These are phyloP conservation scores for Drosophila bifasciata DNA, from an alignment of 1,140 invertebrate species.

Conservation along the genomic window DNA sequence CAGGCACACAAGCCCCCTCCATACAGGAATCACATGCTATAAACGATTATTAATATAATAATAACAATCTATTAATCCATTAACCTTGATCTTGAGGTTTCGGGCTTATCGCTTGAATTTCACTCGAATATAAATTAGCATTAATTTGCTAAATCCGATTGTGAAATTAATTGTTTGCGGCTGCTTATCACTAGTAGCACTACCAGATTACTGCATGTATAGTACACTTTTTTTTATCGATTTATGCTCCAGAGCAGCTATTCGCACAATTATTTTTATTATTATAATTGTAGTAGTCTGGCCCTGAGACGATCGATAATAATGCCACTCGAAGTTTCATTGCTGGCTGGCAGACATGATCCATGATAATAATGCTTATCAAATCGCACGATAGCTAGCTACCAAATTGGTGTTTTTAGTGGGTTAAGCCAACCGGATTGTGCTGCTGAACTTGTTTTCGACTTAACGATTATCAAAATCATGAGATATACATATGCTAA, in stretches of 20 bases:
- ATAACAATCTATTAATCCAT: slow-evolving; percentile 36
- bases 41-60: slow-evolving; percentile 1
- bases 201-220: neutral
- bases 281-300: no score
- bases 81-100: slow-evolving; percentile 43
- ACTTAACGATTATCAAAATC: slow-evolving; percentile 27
- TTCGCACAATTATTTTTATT: slow-evolving; percentile 20
- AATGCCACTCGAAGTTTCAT: no score
- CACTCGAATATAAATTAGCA: slow-evolving; percentile 37
- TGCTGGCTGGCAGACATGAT: no score
- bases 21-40: slow-evolving; percentile 41
- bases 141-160: slow-evolving; percentile 42
- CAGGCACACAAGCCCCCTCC: neutral
- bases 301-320: no score
- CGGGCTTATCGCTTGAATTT: slow-evolving; percentile 27
- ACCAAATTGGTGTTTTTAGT: slow-evolving; percentile 4
- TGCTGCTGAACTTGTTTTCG: slow-evolving; percentile 39
- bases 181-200: slow-evolving; percentile 28
- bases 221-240: slow-evolving; percentile 14
- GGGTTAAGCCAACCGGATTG: slow-evolving; percentile 56
- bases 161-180: slow-evolving; percentile 4
- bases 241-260: slow-evolving; percentile 8
- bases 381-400: no score
- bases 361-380: no score
- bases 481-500: slow-evolving; percentile 54